phyloP scores from a whole-genome alignment of 2,888 invertebrate genomes.

The Campoletis raptor region DNA sequence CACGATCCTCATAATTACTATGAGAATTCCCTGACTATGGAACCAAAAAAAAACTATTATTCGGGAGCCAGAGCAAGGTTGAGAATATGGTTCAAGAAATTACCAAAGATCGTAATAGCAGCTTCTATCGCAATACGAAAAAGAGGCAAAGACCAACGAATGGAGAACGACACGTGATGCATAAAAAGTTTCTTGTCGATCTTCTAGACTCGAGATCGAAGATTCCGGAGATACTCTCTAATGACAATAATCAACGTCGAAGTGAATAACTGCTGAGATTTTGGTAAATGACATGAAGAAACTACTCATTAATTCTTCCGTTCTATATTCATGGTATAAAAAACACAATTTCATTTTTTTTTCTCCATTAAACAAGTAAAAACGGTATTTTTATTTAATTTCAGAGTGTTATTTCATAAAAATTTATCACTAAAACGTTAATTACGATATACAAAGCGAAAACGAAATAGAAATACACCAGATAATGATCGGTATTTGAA shows the following conservation, averaged over 20 bases:
- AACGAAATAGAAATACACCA: not conserved
- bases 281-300: conserved; percentile 33
- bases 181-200: conserved; percentile 36
- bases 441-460: not conserved
- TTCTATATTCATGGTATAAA: not conserved
- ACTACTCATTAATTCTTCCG: conserved; percentile 49
- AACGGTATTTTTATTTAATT: not conserved
- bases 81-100: conserved; percentile 22
- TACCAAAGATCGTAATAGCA: conserved; percentile 39
- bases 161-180: conserved; percentile 15
- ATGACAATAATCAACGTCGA: conserved; percentile 66
- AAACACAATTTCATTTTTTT: not conserved
- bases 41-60: conserved; percentile 26
- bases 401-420: not conserved
- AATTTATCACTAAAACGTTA: not conserved
- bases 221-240: conserved; percentile 34
- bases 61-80: conserved; percentile 5
- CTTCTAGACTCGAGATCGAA: conserved; percentile 34
- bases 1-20: conserved; percentile 55
- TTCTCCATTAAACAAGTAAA: not conserved
- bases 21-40: conserved; percentile 49
- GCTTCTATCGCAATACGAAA: conserved; percentile 6
- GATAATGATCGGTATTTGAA: not conserved
- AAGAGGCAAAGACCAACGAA: not conserved
- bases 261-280: conserved; percentile 45